Percentiles rank a stretch among this genome's conserved stretches.
These are phyloP conservation scores for Drosophila nebulosa DNA, from an alignment of 1,140 invertebrate species.

Conservation along the genomic window DNA sequence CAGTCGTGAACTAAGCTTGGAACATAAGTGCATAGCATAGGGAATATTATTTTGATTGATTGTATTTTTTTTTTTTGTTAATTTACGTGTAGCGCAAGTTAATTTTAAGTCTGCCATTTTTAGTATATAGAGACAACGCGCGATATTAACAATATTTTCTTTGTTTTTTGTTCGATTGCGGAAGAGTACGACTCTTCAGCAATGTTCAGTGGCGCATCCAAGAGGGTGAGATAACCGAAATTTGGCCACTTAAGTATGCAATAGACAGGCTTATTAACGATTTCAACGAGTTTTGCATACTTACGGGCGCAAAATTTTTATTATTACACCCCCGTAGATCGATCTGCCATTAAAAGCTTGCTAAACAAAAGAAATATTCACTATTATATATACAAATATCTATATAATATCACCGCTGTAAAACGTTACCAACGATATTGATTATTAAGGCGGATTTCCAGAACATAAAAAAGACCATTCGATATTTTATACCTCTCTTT, in stretches of 20 bases:
- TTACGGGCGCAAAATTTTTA: too few relatives aligned
- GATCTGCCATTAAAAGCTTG: too few relatives aligned
- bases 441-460: constrained; percentile 23
- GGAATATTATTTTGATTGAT: not conserved
- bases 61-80: constrained; percentile 8
- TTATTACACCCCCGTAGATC: too few relatives aligned
- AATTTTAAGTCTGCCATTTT: constrained; percentile 45
- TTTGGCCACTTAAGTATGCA: too few relatives aligned
- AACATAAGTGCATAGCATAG: constrained; percentile 51
- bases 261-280: too few relatives aligned
- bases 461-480: constrained; percentile 29
- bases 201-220: too few relatives aligned
- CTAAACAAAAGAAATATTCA: constrained; percentile 27
- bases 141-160: constrained; percentile 26
- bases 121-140: constrained; percentile 19
- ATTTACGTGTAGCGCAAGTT: constrained; percentile 29
- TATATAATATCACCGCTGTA: constrained; percentile 39
- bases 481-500: constrained; percentile 60
- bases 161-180: constrained; percentile 42
- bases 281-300: too few relatives aligned
- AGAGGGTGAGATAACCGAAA: too few relatives aligned
- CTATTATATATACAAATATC: constrained; percentile 1
- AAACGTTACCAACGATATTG: constrained; percentile 66
- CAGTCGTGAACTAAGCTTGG: constrained; percentile 13
- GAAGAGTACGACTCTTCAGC: too few relatives aligned